These are phyloP conservation scores for Myiozetetes cayanensis DNA, from an alignment of 2,113 vertebrate genomes.

Conservation along the genomic window DNA sequence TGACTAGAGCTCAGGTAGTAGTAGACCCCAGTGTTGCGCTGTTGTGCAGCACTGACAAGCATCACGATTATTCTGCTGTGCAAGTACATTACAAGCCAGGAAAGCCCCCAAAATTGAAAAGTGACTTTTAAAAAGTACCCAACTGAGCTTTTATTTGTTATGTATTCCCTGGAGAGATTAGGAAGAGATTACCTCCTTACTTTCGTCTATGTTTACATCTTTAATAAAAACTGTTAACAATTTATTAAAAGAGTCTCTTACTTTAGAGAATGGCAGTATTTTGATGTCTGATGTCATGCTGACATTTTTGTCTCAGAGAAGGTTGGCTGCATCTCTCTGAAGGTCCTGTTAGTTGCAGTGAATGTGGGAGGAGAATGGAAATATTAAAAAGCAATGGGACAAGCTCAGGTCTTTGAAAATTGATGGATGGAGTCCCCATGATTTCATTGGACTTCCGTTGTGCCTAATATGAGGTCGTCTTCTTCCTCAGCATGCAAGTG, in stretches of 20 bases:
- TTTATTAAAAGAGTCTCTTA: background rate
- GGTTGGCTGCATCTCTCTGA: background rate
- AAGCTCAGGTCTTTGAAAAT: background rate
- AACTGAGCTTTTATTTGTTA: background rate
- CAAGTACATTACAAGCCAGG: background rate
- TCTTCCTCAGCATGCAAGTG: background rate
- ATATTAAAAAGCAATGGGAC: background rate
- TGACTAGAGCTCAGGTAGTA: background rate
- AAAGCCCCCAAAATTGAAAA: background rate
- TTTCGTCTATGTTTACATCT: background rate
- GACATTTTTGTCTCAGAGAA: background rate
- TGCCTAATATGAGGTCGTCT: background rate
- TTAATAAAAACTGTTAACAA: background rate
- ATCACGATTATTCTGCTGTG: background rate
- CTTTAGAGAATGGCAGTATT: background rate
- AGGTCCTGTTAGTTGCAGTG: background rate
- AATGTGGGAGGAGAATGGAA: background rate
- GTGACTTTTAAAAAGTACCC: background rate
- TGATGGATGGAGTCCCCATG: background rate
- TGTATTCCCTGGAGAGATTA: background rate
- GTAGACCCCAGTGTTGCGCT: background rate
- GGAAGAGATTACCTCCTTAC: background rate
- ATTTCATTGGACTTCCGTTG: background rate
- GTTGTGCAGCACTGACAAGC: background rate
- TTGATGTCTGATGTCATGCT: background rate